Evolutionary conservation across 2,797 vertebrate species (phyloP).

Genomic region (Phyllotis vaccarum): DNA sequence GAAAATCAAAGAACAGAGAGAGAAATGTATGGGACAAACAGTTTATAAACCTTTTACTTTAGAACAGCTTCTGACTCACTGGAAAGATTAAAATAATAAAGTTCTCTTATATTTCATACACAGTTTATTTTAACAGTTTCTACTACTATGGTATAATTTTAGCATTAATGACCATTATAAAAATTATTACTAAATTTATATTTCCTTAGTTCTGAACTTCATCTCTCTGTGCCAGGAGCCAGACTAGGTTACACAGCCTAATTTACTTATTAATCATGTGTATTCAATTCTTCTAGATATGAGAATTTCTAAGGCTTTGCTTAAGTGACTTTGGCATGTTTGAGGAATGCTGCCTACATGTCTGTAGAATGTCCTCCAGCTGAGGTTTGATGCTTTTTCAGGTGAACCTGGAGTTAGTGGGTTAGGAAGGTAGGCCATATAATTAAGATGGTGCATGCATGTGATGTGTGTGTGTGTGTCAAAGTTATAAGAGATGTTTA

Average conservation of each 20-base stretch:
- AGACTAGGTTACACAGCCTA: not conserved
- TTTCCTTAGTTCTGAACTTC: not conserved
- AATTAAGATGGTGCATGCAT: not conserved
- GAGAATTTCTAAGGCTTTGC: slow-evolving; percentile 1
- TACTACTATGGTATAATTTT: not conserved
- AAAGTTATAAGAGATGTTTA: not conserved
- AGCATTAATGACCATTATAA: not conserved
- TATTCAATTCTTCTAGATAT: not conserved
- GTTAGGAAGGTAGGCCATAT: not conserved
- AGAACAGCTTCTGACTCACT: slow-evolving; percentile 50
- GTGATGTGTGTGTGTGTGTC: no score
- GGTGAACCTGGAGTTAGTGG: not conserved
- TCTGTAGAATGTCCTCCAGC: not conserved
- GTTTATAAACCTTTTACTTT: slow-evolving; percentile 33
- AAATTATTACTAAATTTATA: not conserved
- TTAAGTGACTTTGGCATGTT: slow-evolving; percentile 1
- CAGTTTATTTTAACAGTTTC: not conserved
- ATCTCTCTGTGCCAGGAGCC: not conserved
- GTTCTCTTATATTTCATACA: not conserved
- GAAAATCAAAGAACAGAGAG: not conserved
- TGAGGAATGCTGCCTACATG: not conserved
- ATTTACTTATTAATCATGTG: not conserved
- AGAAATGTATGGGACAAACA: not conserved
- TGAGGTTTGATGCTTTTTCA: slow-evolving; percentile 9
- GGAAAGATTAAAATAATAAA: slow-evolving; percentile 11